Percentiles rank a stretch among this genome's conserved stretches.
phyloP scores from a whole-genome alignment of 2,888 invertebrate species.

The Spatulosminthurus flaviceps region DNA sequence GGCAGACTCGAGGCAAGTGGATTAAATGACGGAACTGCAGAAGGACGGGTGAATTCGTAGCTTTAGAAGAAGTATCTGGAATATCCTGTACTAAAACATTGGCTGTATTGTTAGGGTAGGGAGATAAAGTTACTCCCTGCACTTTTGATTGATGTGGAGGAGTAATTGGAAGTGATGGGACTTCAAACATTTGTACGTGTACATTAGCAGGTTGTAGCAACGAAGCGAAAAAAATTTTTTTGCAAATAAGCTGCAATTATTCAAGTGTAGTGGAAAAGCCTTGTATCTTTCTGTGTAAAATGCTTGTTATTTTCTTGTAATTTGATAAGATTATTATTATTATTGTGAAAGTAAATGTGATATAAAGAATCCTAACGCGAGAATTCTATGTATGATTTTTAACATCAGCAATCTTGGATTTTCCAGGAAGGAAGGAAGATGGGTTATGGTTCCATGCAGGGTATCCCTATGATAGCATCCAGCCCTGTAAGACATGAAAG shows the following conservation, averaged over 20 bases:
- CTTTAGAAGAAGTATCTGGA: no score
- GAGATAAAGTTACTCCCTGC: not conserved
- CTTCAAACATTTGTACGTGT: not conserved
- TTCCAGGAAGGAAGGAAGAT: constrained; percentile 91
- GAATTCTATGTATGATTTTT: no score
- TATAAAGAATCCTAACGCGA: no score
- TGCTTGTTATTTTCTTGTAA: no score
- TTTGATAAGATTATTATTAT: no score
- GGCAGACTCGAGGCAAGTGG: not conserved
- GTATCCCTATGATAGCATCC: constrained; percentile 97
- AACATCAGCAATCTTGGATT: not conserved
- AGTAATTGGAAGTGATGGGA: not conserved
- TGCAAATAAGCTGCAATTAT: constrained; percentile 5
- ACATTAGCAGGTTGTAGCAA: not conserved
- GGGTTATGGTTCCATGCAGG: constrained; percentile 94
- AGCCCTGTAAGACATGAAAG: constrained; percentile 92
- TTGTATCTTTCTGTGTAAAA: no score
- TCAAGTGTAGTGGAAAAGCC: no score
- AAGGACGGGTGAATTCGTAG: no score
- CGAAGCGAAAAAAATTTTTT: not conserved
- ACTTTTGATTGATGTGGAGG: constrained; percentile 14
- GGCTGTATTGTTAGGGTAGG: not conserved
- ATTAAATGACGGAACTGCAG: constrained; percentile 1
- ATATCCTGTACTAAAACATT: no score
- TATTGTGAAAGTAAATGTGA: no score